Percentiles rank a stretch among this genome's conserved stretches.
phyloP scores from a whole-genome alignment of 2,888 invertebrate species.

The Drosophila merina region DNA sequence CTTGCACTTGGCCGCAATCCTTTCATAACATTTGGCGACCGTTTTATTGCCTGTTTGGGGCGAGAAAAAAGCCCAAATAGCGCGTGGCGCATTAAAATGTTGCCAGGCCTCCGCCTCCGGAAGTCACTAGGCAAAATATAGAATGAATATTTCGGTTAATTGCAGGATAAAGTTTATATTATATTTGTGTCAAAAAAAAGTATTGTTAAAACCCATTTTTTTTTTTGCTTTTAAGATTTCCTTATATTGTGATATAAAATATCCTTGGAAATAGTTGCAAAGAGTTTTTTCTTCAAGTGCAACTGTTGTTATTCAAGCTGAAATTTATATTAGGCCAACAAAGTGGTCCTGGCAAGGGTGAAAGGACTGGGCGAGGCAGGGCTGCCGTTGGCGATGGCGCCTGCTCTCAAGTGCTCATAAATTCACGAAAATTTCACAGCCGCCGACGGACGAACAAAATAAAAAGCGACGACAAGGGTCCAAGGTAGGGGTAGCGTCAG shows the following conservation, averaged over 20 bases:
- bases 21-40: conserved; percentile 69
- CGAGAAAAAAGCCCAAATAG: conserved; percentile 33
- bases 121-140: background rate
- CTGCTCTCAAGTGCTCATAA: conserved; percentile 81
- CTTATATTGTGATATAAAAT: background rate
- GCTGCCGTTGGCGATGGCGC: conserved; percentile 64
- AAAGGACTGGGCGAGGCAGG: conserved; percentile 12
- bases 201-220: no score
- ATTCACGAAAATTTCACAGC: conserved; percentile 80
- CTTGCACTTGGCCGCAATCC: conserved; percentile 66
- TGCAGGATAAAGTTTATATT: background rate
- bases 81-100: conserved; percentile 70
- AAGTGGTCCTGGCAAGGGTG: conserved; percentile 48
- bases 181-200: background rate
- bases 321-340: conserved; percentile 79
- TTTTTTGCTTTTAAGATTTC: no score
- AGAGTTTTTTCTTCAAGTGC: conserved; percentile 13
- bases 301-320: conserved; percentile 57
- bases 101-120: conserved; percentile 41
- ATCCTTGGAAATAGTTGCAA: background rate
- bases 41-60: conserved; percentile 67
- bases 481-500: conserved; percentile 53
- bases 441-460: conserved; percentile 70
- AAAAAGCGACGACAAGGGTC: conserved; percentile 45
- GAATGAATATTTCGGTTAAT: background rate